These are phyloP conservation scores for Hormiphora californensis DNA, from an alignment of 37 sponge, comb jelly and placozoan species.

Conservation along the genomic window DNA sequence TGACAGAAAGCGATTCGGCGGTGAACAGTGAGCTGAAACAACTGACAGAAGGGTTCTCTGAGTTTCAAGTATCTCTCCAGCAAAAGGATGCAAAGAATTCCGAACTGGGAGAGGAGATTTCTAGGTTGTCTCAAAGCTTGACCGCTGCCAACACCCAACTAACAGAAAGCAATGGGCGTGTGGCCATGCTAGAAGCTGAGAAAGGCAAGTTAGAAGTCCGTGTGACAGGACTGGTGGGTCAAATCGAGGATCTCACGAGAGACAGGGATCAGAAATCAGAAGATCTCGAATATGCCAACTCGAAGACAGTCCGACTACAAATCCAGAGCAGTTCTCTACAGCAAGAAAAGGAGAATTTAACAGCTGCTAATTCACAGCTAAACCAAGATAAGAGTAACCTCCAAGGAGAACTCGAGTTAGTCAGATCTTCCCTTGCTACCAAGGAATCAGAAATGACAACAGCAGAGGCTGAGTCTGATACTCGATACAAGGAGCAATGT, in stretches of 20 bases:
- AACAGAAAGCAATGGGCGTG: too few species aligned
- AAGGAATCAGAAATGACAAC: neutral
- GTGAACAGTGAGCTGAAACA: constrained; percentile 45
- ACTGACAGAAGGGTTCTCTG: constrained; percentile 1
- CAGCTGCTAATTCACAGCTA: too few species aligned
- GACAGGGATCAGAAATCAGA: too few species aligned
- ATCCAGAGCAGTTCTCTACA: neutral
- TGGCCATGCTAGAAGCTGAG: too few species aligned
- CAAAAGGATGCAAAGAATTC: neutral
- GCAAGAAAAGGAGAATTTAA: too few species aligned
- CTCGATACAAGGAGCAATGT: constrained; percentile 44
- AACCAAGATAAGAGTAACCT: too few species aligned
- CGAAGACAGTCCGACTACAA: neutral
- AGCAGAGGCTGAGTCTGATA: neutral
- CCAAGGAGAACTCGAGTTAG: neutral
- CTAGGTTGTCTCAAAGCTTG: too few species aligned
- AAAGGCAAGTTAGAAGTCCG: too few species aligned
- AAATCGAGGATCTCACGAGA: too few species aligned
- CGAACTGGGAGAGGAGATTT: constrained; percentile 2
- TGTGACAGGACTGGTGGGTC: too few species aligned
- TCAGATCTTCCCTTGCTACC: neutral
- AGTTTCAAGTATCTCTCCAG: constrained; percentile 14
- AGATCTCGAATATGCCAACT: too few species aligned
- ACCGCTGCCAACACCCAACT: too few species aligned
- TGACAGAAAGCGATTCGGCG: neutral